Evolutionary conservation across 2,797 vertebrate species (phyloP).

Genomic region (Spea hammondii): DNA sequence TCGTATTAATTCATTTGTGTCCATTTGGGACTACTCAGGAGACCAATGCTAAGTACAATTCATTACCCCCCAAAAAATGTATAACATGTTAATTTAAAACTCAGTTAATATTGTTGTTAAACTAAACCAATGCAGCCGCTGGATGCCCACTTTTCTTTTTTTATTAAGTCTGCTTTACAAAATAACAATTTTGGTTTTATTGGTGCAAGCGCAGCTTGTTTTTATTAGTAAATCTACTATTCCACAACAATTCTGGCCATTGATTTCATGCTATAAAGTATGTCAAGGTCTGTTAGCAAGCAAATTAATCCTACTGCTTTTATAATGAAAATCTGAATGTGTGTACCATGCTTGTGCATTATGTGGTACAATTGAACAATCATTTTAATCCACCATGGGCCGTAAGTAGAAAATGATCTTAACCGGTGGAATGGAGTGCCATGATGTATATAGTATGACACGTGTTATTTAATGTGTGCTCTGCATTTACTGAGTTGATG

Average conservation of each 20-base stretch:
- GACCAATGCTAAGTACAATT: no score
- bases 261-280: conserved; percentile 21
- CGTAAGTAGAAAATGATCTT: background rate
- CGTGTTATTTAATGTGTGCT: background rate
- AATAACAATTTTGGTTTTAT: background rate
- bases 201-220: background rate
- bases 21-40: no score
- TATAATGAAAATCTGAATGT: conserved; percentile 11
- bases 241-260: conserved; percentile 9
- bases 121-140: background rate
- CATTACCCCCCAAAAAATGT: no score
- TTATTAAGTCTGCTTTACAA: background rate
- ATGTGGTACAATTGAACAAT: conserved; percentile 17
- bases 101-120: background rate
- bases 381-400: background rate
- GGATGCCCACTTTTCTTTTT: background rate
- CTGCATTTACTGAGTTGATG: background rate
- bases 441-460: background rate
- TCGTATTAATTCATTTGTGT: no score
- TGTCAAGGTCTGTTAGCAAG: conserved; percentile 28
- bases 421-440: background rate
- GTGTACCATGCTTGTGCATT: conserved; percentile 9
- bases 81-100: background rate
- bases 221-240: conserved; percentile 12
- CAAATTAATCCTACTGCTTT: conserved; percentile 16